phyloP scores from a whole-genome alignment of 2,113 vertebrate genomes.

The Dipodomys stephensi region DNA sequence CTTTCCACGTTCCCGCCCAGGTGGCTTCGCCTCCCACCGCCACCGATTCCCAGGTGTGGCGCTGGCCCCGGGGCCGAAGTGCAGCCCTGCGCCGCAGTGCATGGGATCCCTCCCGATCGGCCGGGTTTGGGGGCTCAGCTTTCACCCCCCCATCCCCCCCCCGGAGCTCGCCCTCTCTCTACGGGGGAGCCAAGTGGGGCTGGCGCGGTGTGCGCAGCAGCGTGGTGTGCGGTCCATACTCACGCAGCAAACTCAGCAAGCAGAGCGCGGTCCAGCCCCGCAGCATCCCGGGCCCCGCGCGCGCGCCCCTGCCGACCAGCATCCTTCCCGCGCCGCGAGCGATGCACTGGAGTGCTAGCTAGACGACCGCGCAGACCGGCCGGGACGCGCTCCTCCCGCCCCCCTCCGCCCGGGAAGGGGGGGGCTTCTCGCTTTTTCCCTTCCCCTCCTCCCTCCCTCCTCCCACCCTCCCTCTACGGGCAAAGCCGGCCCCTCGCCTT shows the following conservation, averaged over 20 bases:
- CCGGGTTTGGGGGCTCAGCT: background rate
- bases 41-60: background rate
- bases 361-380: background rate
- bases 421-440: slow-evolving; percentile 47
- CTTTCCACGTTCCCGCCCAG: background rate
- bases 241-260: slow-evolving; percentile 81
- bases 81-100: background rate
- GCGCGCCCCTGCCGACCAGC: slow-evolving; percentile 58
- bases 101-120: background rate
- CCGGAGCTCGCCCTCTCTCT: background rate
- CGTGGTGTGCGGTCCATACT: slow-evolving; percentile 68
- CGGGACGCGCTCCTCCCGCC: slow-evolving; percentile 56
- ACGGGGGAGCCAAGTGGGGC: background rate
- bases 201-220: background rate
- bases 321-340: slow-evolving; percentile 65
- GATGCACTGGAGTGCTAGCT: slow-evolving; percentile 13
- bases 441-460: background rate
- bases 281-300: slow-evolving; percentile 76
- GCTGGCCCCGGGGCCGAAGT: background rate
- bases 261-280: slow-evolving; percentile 79
- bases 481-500: slow-evolving; percentile 69
- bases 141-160: too few species aligned
- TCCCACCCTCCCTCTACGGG: slow-evolving; percentile 40
- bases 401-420: slow-evolving; percentile 63
- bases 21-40: background rate